Evolutionary conservation across 2,797 vertebrate species (phyloP).

Genomic region (Hyperoplus lanceolatus): DNA sequence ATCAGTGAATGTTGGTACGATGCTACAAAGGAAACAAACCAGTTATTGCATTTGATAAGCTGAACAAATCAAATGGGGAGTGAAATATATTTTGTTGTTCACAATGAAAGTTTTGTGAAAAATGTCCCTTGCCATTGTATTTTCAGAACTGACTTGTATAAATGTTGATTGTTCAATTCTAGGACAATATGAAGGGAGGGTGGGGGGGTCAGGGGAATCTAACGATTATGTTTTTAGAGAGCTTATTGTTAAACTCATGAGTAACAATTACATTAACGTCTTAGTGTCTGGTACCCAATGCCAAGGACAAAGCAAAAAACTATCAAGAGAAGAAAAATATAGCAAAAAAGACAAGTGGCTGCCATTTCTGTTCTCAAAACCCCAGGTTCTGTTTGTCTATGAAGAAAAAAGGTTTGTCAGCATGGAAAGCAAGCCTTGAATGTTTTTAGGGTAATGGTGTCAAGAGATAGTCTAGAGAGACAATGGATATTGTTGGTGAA

Average conservation of each 20-base stretch:
- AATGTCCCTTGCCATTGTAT: constrained; percentile 77
- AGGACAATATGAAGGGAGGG: constrained; percentile 35
- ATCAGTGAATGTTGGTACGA: constrained; percentile 88
- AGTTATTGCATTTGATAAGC: constrained; percentile 84
- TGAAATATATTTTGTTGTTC: constrained; percentile 76
- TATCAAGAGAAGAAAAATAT: constrained; percentile 29
- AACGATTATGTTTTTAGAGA: constrained; percentile 63
- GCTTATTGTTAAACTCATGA: constrained; percentile 55
- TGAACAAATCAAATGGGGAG: constrained; percentile 79
- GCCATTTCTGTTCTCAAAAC: constrained; percentile 57
- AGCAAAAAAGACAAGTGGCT: constrained; percentile 40
- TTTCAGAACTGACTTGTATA: constrained; percentile 77
- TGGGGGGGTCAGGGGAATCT: neutral
- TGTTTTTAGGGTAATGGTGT: constrained; percentile 75
- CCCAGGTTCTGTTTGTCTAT: constrained; percentile 30
- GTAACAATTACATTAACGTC: constrained; percentile 58
- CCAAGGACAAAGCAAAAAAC: constrained; percentile 71
- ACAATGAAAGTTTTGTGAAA: constrained; percentile 66
- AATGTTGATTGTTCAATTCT: constrained; percentile 66
- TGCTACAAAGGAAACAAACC: constrained; percentile 73
- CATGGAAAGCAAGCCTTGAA: constrained; percentile 80
- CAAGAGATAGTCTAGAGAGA: constrained; percentile 47
- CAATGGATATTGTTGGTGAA: constrained; percentile 65
- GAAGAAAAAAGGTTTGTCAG: constrained; percentile 55
- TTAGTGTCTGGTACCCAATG: constrained; percentile 64